These are phyloP conservation scores for Diadumene lineata DNA, from an alignment of 92 coral and sea anemone species.

Conservation along the genomic window DNA sequence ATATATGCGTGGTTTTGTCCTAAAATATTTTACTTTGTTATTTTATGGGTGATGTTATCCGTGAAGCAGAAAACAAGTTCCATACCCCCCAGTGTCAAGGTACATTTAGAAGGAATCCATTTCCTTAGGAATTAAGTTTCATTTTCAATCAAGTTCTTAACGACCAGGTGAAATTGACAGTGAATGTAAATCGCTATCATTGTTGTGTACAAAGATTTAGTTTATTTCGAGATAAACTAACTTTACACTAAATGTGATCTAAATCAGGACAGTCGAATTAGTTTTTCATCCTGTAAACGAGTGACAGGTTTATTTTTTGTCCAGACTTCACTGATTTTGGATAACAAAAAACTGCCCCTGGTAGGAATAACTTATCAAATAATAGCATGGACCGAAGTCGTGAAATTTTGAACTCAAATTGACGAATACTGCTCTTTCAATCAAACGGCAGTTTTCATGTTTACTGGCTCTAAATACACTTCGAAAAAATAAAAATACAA, in stretches of 20 bases:
- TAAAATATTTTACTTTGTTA: not conserved
- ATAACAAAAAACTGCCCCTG: not conserved
- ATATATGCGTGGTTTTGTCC: not conserved
- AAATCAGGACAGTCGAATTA: conserved; percentile 1
- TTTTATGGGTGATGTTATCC: conserved; percentile 9
- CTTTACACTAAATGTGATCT: conserved; percentile 1
- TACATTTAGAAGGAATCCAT: conserved; percentile 2
- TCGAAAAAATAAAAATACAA: too few relatives aligned
- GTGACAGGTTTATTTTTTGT: not conserved
- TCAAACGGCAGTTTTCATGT: too few relatives aligned
- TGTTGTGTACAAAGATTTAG: conserved; percentile 25
- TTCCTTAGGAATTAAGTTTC: conserved; percentile 26
- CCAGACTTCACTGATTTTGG: not conserved
- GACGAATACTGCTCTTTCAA: too few relatives aligned
- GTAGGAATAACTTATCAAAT: too few relatives aligned
- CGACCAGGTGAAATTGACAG: conserved; percentile 14
- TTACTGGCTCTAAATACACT: too few relatives aligned
- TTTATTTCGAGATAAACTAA: conserved; percentile 3
- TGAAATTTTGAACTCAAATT: too few relatives aligned
- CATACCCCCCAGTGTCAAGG: conserved; percentile 21
- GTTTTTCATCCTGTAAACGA: not conserved
- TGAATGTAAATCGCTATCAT: conserved; percentile 14
- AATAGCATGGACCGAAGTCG: too few relatives aligned
- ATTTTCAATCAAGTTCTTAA: conserved; percentile 6
- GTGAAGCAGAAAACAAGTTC: not conserved